A percentile compares a stretch with the other conserved stretches of the same genome.
Evolutionary conservation across 2,113 vertebrate genomes (phyloP).

Genomic region (Lamprologus speciosus): DNA sequence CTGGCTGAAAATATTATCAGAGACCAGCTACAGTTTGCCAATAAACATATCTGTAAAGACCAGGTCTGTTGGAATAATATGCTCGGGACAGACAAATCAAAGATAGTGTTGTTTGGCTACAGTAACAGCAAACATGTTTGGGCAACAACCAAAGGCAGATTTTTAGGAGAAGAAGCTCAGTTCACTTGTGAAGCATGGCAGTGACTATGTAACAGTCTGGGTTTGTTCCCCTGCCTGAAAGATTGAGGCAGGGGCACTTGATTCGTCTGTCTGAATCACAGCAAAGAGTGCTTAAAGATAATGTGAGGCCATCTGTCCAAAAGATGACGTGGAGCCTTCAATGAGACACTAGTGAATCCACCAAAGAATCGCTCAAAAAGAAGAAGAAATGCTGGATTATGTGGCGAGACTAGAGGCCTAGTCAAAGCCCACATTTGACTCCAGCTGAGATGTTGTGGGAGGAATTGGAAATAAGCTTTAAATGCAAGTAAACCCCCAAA

Average conservation of each 20-base stretch:
- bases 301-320: neutral
- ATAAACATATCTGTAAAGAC: neutral
- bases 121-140: neutral
- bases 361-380: neutral
- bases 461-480: neutral
- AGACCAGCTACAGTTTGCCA: neutral
- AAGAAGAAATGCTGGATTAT: neutral
- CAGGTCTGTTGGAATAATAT: neutral
- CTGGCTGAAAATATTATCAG: neutral
- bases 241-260: neutral
- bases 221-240: neutral
- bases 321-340: neutral
- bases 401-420: neutral
- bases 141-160: neutral
- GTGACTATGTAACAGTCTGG: neutral
- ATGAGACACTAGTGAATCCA: neutral
- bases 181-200: neutral
- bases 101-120: neutral
- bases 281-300: neutral
- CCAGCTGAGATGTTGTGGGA: neutral
- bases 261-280: neutral
- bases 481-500: neutral
- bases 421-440: neutral
- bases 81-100: neutral
- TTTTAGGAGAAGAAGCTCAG: neutral